These are phyloP conservation scores for Enteromius afrohamiltoni DNA, from an alignment of 2,797 vertebrate genomes.

Conservation along the genomic window DNA sequence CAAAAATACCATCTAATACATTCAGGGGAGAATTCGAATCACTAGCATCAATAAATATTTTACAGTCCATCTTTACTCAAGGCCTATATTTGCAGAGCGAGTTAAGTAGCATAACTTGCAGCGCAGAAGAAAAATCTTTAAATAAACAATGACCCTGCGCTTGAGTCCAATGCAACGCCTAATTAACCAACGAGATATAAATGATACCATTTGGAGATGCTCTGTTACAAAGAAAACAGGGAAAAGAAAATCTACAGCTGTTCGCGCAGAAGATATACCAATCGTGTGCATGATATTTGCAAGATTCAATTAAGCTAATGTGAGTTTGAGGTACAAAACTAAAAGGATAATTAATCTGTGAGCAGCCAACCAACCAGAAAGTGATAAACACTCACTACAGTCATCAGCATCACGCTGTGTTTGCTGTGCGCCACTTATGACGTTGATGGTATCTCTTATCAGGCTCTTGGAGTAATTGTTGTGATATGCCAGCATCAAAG, in stretches of 20 bases:
- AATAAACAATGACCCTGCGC: conserved; percentile 52
- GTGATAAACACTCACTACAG: conserved; percentile 45
- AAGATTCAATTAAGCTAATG: conserved; percentile 55
- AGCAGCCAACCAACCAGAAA: conserved; percentile 20
- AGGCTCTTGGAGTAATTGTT: conserved; percentile 53
- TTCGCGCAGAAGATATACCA: conserved; percentile 35
- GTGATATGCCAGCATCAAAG: conserved; percentile 38
- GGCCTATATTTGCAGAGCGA: neutral
- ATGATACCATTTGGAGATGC: conserved; percentile 51
- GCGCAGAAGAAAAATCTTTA: conserved; percentile 44
- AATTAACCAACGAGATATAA: conserved; percentile 60
- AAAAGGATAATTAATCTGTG: conserved; percentile 49
- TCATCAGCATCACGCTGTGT: conserved; percentile 24
- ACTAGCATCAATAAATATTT: conserved; percentile 9
- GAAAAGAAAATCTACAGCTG: conserved; percentile 14
- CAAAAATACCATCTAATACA: neutral
- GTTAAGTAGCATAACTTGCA: conserved; percentile 9
- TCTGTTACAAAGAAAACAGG: conserved; percentile 32
- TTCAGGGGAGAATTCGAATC: neutral
- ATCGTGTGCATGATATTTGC: conserved; percentile 41
- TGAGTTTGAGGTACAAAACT: conserved; percentile 39
- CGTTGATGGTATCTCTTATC: conserved; percentile 49
- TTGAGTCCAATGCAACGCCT: conserved; percentile 19
- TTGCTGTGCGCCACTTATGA: conserved; percentile 35
- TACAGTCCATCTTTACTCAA: neutral